Evolutionary conservation across 2,888 invertebrate species (phyloP), one percentile per base, ranked within the genome.

Genomic region (Tinea semifulvella): DNA sequence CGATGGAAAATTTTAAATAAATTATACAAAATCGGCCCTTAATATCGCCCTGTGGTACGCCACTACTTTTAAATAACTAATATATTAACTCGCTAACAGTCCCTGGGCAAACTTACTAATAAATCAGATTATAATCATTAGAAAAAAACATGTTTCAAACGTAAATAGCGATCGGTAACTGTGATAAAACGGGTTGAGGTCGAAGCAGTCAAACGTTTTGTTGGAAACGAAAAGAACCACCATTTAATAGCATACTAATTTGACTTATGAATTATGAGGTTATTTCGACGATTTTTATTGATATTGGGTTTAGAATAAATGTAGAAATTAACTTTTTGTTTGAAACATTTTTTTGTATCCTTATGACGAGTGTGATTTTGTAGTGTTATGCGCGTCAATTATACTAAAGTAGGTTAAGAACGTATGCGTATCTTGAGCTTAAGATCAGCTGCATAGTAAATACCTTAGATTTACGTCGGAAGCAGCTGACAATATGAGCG

Each of bases 41-140:
- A 7, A 22, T 8, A 22, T 22, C 5, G 8, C 22, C 22, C 8
- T 22, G 22, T 22, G 22, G 22, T 22, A 22, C 22, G 8, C 22
- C 22, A 22, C 5, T 5, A 22, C 5, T 7, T 22, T 7, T 22
- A 22, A 22, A 22, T 7, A 7, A 22, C 22, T 7, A 8, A 7
- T 22, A 22, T 7, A 7, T 22, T 22, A 22, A 22, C 22, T 22
- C 5, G 8, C 22, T 8, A 22, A 7, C 8, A 22, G 22, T 22
- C 8, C 5, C 5, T 22, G 22, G 8, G 8, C 5, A 7, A 22
- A 22, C 11, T 27, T 10, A 27, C 5, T 10, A 27, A 27, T 27
- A 27, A 27, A 27, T 27, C 27, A 27, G 27, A 27, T 27, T 27
- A 27, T 10, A 27, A 27, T 27, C 27, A 27, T 27, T 27, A 27